A percentile compares a stretch with the other conserved stretches of the same genome.
Evolutionary conservation across 2,113 vertebrate species (phyloP).

Genomic region (Scalopus aquaticus): DNA sequence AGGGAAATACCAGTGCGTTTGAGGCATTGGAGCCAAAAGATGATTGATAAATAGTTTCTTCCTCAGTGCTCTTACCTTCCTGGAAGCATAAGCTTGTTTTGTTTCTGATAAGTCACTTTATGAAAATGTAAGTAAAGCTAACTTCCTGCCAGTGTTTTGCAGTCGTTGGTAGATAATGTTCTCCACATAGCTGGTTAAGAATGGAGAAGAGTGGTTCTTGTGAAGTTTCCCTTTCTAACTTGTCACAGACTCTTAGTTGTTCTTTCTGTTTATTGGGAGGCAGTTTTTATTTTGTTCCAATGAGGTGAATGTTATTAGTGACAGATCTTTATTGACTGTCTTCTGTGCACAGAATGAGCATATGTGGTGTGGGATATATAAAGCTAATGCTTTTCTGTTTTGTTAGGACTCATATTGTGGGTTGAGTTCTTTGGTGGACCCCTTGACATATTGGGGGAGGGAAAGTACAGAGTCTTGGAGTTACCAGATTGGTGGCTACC

Average conservation of each 20-base stretch:
- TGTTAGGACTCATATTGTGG: not conserved
- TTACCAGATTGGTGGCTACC: not conserved
- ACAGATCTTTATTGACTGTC: not conserved
- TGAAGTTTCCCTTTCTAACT: not conserved
- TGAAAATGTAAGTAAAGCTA: slow-evolving; percentile 33
- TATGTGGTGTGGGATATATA: not conserved
- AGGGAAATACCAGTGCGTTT: not conserved
- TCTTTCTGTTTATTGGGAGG: not conserved
- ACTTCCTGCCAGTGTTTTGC: not conserved
- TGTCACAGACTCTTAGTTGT: slow-evolving; percentile 1
- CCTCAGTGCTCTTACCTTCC: not conserved
- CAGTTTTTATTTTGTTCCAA: slow-evolving; percentile 10
- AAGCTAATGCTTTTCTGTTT: not conserved
- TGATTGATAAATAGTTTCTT: not conserved
- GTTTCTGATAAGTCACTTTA: slow-evolving; percentile 28
- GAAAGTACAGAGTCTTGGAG: not conserved
- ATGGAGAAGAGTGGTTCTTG: slow-evolving; percentile 6
- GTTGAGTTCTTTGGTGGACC: not conserved
- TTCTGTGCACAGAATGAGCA: not conserved
- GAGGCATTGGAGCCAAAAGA: not conserved
- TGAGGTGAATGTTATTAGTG: not conserved
- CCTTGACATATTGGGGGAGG: not conserved
- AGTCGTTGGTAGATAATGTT: slow-evolving; percentile 11
- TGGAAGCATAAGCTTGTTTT: not conserved
- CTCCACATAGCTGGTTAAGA: not conserved